Percentiles rank a stretch among this genome's conserved stretches.
Conservation (phyloP, 1,140 invertebrate genomes). For the Lycorma delicatula region DNA sequence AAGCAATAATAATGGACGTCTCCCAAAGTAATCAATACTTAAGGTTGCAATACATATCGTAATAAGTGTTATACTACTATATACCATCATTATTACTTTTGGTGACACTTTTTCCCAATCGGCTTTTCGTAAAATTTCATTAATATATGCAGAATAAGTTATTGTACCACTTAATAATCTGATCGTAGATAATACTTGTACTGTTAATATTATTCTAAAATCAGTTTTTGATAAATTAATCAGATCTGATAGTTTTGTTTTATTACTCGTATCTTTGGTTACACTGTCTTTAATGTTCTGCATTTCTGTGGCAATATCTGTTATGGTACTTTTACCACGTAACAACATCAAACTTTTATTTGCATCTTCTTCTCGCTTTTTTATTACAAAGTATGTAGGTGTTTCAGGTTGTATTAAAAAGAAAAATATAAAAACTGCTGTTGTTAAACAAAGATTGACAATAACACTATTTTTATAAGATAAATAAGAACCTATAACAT, state of each 20-base stretch:
- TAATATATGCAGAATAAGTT: constrained; percentile 25
- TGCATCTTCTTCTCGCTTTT: constrained; percentile 51
- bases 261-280: constrained; percentile 20
- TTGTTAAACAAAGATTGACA: constrained; percentile 47
- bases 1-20: neutral
- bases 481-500: constrained; percentile 63
- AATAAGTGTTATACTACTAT: neutral
- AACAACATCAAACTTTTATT: constrained; percentile 53
- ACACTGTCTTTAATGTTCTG: constrained; percentile 19
- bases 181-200: constrained; percentile 23
- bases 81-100: neutral
- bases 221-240: constrained; percentile 18
- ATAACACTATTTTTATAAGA: constrained; percentile 57
- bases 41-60: neutral
- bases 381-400: constrained; percentile 58
- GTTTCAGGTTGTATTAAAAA: constrained; percentile 73
- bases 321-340: constrained; percentile 34
- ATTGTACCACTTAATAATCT: constrained; percentile 25
- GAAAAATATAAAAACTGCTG: constrained; percentile 56
- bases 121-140: neutral
- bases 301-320: constrained; percentile 28
- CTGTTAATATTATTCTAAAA: constrained; percentile 22
- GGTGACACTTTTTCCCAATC: neutral
- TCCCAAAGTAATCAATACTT: neutral
- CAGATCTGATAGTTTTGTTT: constrained; percentile 22